Base-by-base conservation (phyloP, 2,797 vertebrate genomes). In the Sciaenops ocellatus region DNA sequence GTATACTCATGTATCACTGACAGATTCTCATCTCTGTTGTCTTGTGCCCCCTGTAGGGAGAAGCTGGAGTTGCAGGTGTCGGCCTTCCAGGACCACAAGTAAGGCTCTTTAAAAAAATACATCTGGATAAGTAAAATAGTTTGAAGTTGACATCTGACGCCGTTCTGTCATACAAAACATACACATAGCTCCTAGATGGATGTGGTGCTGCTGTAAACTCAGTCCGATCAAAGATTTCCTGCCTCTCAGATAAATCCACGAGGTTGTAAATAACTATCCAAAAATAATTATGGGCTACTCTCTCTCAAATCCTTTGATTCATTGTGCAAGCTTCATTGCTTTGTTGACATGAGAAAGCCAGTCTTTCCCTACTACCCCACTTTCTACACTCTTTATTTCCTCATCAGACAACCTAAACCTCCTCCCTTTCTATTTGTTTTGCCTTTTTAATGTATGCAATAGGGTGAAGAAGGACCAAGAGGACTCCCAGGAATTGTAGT, bases 391-490 rank as follows among this genome's bases (percentile, higher is more conserved):
- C 38, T 75, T 42, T 34, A 5, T 22, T 56, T 62, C 50, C 16
- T 59, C 22, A 10, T 5, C 20, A 42, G 20, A 64, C 17, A 26
- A 56, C 8, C 4, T 73, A 41, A 73, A 50, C 30, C 22, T 26
- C 4, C 24, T 15, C 11, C 5, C 38, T 60, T 72, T 22, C 13
- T 62, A 46, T 11, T 46, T 73, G 4, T 48, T 73, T 26, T 66
- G 13, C 48, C 6, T 67, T 26, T 73, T 64, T n/a, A 0, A 55
- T 74, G 50, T 38, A 15, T 79, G 15, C 69, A 18, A 17, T 59
- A 96, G 95, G 95, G 95, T 72, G 90, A 90, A 61, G 90, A 94
- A 60, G 96, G 96, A 72, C 94, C 88, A 22, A 90, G 88, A 83
- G 96, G 95, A 5, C 57, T 91, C 22, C 85, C 94, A 46, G 96